Evolutionary conservation across 2,888 invertebrate species (phyloP), one percentile per base, ranked within the genome.

Genomic region (Drosophila villosipedis): DNA sequence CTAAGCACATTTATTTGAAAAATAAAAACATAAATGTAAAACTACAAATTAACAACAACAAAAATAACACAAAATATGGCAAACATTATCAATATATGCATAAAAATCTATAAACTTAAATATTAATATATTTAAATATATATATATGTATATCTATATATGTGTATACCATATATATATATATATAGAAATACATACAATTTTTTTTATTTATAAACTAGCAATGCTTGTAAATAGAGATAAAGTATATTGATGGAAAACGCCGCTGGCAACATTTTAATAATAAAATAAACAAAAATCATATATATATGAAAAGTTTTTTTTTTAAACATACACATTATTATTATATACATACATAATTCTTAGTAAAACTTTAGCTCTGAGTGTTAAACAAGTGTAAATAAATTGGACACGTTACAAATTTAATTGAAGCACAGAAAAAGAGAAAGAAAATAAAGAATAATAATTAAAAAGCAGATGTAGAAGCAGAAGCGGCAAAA

Each of bases 381-480:
- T 89, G 87, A 84, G 89, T 89, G 91, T 89, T 83, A 68, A 89
- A 73, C 35, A 68, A 73, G 74, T 82, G 82, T 87, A 91, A 69
- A 84, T 84, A 76, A 62, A 70, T 81, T 68, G 65, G 78, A 76
- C 83, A 88, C 83, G 68, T 82, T 70, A 76, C 78, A 69, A 75
- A 87, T 78, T 73, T 63, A 71, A 85, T 78, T 83, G 84, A 84
- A 30, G 83, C 83, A 88, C 76, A 85, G 71, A 39, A 50, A 62
- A 64, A 35, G 30, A 41, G 59, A 50, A 35, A 19, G 25, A 25
- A 35, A 47, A 3, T 35, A 12, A 59, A 25, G 16, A 16, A 16
- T 16, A 25, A 2, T n/a, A 16, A 16, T 47, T 16, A 4, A 16
- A 16, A 16, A 9, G 4, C 47, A 37, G 22, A 19, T 52, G 43